Conservation (phyloP, 2,888 invertebrate species). For the Lycophotia porphyrea region DNA sequence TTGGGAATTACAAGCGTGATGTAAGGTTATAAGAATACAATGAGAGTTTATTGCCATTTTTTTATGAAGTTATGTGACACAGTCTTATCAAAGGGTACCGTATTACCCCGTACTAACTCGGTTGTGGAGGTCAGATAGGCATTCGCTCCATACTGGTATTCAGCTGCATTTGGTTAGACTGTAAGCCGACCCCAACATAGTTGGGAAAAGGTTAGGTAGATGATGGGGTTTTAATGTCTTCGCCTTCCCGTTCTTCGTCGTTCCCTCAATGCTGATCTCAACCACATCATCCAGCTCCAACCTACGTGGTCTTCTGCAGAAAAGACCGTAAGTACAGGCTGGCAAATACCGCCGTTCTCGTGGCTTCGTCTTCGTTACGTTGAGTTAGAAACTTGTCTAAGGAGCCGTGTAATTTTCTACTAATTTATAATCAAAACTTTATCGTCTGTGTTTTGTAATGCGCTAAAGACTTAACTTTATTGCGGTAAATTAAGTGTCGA, state of each 20-base stretch:
- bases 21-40: too few relatives aligned
- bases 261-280: background rate
- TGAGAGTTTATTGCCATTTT: too few relatives aligned
- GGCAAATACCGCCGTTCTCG: conserved; percentile 19
- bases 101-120: too few relatives aligned
- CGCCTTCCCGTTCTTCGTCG: too few relatives aligned
- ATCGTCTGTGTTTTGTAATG: conserved; percentile 1
- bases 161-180: too few relatives aligned
- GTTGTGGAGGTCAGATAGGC: too few relatives aligned
- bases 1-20: too few relatives aligned
- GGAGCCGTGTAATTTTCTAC: conserved; percentile 34
- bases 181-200: too few relatives aligned
- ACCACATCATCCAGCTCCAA: background rate
- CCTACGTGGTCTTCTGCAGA: background rate
- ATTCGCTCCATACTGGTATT: too few relatives aligned
- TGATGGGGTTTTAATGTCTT: too few relatives aligned
- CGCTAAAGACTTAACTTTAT: conserved; percentile 4
- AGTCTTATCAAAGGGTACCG: too few relatives aligned
- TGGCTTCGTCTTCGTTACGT: conserved; percentile 1
- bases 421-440: conserved; percentile 26
- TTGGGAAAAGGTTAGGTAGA: background rate
- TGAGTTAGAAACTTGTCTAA: conserved; percentile 41
- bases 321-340: background rate
- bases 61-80: too few relatives aligned
- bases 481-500: background rate